Base-by-base conservation (phyloP, 2,797 vertebrate genomes). In the Poeciliopsis gracilis region DNA sequence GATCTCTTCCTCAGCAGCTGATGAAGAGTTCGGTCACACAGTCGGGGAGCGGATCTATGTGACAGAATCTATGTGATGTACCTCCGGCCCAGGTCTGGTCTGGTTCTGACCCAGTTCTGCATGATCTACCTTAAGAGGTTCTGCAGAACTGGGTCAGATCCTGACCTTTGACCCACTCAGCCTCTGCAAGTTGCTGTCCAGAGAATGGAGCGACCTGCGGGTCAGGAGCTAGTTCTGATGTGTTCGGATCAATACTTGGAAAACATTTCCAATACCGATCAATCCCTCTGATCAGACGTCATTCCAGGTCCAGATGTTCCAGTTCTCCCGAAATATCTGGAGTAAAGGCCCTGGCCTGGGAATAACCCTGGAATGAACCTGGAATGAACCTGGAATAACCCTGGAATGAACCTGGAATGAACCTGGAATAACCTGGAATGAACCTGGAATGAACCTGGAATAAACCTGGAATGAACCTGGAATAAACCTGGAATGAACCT, bases 211-310 rank as follows among this genome's bases (percentile, higher is more conserved):
- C 6, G 1, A 49, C 47, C 47, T 5, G 0, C 5, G 5, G 16
- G 18, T 20, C 59, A 18, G 59, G 30, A 61, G 33, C 5, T 30
- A 9, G 13, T 33, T 63, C 28, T 61, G 59, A n/a, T 18, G 55
- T 57, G n/a, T 13, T 28, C 2, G 0, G 38, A 78, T 85, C 84
- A 81, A 78, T 84, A 77, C 45, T 2, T 15, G 2, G 49, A 76
- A 53, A 78, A 63, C 75, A 4, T 80, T 73, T 82, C 70, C 61
- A 0, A 77, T 84, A 43, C 47, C 1, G 43, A 77, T 80, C 79
- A 4, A 82, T 82, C 9, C 67, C 49, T 6, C 81, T 74, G 55
- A 74, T 80, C 82, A 38, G 30, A 2, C 51, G 28, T 53, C 47
- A 30, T 47, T 18, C 16, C 46, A 47, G 46, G 1, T 47, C 46